Percentiles rank a stretch among this genome's conserved stretches.
phyloP scores from a whole-genome alignment of 2,113 vertebrate genomes.

The Tragelaphus imberbis region DNA sequence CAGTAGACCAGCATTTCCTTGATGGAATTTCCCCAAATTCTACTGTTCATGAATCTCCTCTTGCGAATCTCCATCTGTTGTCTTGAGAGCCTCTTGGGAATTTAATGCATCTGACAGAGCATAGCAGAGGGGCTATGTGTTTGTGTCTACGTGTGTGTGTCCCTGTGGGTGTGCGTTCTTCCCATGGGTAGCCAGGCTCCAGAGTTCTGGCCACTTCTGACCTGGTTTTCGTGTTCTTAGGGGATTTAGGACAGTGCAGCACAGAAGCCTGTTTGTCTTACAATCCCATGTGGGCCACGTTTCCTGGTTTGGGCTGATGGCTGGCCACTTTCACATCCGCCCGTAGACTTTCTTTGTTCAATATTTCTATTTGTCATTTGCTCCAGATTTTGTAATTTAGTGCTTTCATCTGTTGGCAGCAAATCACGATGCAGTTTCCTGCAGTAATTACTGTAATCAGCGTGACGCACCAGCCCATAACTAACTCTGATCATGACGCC shows the following conservation, averaged over 20 bases:
- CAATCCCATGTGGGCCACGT: fast-evolving
- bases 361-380: background rate
- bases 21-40: background rate
- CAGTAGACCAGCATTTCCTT: background rate
- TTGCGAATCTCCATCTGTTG: too few relatives aligned
- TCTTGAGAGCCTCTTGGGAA: background rate
- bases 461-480: fast-evolving
- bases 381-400: background rate
- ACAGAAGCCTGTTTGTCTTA: background rate
- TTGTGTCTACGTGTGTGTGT: background rate
- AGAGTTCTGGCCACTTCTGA: background rate
- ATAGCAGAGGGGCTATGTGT: background rate
- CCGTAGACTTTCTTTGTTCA: background rate
- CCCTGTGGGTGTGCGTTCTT: fast-evolving
- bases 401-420: background rate
- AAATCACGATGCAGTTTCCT: background rate
- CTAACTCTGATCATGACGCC: fast-evolving
- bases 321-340: background rate
- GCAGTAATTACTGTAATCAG: background rate
- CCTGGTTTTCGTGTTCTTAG: background rate
- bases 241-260: background rate
- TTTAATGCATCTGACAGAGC: background rate
- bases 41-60: background rate
- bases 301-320: background rate
- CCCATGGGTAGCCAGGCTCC: background rate